Evolutionary conservation across 2,888 invertebrate genomes (phyloP), one percentile per base, ranked within the genome.

Genomic region (Pollenia amentaria): DNA sequence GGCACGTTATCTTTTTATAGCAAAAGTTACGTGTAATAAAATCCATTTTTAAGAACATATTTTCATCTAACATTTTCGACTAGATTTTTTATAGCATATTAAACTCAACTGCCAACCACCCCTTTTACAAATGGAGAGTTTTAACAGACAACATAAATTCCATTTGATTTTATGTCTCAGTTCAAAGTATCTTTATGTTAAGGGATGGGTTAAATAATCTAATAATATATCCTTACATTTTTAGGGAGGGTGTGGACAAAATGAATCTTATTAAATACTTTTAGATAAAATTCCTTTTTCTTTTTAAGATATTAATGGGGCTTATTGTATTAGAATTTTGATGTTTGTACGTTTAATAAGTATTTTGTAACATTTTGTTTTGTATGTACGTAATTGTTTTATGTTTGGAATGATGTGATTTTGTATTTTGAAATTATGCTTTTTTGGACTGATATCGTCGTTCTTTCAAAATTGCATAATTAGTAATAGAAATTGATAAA

Each of bases 381-480:
- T 29, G 29, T 29, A 3, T 29, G 29, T 29, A 3, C 29, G 29
- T 29, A 29, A 29, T 29, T 29, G 29, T 29, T 29, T 29, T 1
- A 29, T 29, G 29, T 2, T 29, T 2, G 29, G 29, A 29, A 29
- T 29, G 29, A 29, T 29, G 29, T 29, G 29, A 29, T 29, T 29
- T 2, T 29, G 29, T 29, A 3, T 29, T 29, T 29, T 29, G 3
- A 29, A 29, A 29, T 29, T 1, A 29, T 29, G 3, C 29, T 29
- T 29, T 29, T 12, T 60, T 48, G 12, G 10, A n/a, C n/a, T n/a
- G n/a, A n/a, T n/a, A n/a, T n/a, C n/a, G n/a, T 67, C n/a, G 14
- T 16, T 29, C 29, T 48, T 14, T 7, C 8, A 51, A 10, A 60
- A 80, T 83, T 87, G 77, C 83, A 72, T 85, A 88, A 80, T 69